Evolutionary conservation across 1,140 invertebrate species (phyloP).

Genomic region (Diploscapter pachys): DNA sequence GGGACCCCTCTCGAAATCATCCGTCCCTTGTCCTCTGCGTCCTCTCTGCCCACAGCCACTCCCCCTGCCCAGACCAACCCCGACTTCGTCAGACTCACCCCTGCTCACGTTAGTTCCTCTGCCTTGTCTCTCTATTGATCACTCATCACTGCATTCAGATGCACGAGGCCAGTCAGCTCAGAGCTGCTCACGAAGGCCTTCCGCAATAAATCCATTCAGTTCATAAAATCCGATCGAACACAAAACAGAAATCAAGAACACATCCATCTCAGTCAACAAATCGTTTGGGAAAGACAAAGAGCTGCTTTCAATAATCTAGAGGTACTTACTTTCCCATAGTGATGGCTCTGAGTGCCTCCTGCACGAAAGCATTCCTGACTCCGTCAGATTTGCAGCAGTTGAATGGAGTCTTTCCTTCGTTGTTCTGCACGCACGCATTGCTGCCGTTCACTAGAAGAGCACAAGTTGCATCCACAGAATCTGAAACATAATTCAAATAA

Average conservation of each 20-base stretch:
- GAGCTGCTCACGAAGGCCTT: too few relatives aligned
- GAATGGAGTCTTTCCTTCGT: constrained; percentile 9
- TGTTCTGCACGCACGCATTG: constrained; percentile 13
- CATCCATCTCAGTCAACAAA: neutral
- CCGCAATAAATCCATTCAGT: too few relatives aligned
- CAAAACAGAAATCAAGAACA: neutral
- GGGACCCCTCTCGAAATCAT: too few relatives aligned
- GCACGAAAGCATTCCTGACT: constrained; percentile 7
- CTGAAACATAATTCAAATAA: neutral
- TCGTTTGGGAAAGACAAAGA: neutral
- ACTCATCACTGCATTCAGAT: neutral
- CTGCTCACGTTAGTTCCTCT: neutral
- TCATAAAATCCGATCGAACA: too few relatives aligned
- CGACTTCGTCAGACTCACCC: neutral
- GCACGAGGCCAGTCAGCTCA: neutral
- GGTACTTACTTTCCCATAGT: constrained; percentile 7
- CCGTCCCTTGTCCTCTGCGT: too few relatives aligned
- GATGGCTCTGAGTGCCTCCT: constrained; percentile 3
- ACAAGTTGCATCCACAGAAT: neutral
- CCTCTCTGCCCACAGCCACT: too few relatives aligned
- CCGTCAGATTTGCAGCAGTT: constrained; percentile 8
- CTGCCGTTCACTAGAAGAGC: constrained; percentile 7
- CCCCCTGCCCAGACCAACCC: too few relatives aligned
- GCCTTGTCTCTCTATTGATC: neutral
- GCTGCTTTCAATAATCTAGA: too few relatives aligned